These are phyloP conservation scores for Xiphophorus hellerii DNA, from an alignment of 2,113 vertebrate genomes.

Conservation along the genomic window DNA sequence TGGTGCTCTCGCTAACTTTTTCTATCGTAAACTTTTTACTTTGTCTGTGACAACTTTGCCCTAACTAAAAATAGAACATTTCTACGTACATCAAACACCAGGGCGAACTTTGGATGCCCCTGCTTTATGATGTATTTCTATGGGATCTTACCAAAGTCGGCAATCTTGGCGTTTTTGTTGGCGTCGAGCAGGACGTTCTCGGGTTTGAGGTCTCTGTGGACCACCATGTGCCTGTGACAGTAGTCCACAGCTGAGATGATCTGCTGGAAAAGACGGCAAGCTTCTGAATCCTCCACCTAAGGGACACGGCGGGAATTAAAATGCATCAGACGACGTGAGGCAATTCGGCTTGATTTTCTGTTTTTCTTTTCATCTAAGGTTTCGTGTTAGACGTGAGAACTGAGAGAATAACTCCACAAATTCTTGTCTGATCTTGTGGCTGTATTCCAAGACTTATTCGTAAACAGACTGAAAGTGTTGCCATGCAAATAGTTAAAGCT, in stretches of 20 bases:
- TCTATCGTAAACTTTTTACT: too few species aligned
- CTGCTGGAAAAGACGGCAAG: conserved; percentile 96
- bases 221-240: conserved; percentile 98
- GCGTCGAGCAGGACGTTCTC: conserved; percentile 97
- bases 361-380: not conserved
- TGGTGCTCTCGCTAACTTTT: too few species aligned
- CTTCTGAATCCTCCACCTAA: conserved; percentile 94
- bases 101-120: too few species aligned
- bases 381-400: too few species aligned
- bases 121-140: not conserved
- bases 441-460: not conserved
- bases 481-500: not conserved
- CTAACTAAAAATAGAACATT: too few species aligned
- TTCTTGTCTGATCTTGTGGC: too few species aligned
- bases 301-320: conserved; percentile 15
- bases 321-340: not conserved
- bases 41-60: too few species aligned
- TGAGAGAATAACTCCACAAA: not conserved
- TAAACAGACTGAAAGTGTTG: not conserved
- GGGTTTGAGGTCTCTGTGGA: conserved; percentile 97
- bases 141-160: conserved; percentile 91
- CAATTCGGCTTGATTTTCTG: not conserved
- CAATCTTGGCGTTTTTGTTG: conserved; percentile 98
- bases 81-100: too few species aligned
- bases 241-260: conserved; percentile 98